Evolutionary conservation across 2,888 invertebrate species (phyloP).

Genomic region (Smittia sp.): DNA sequence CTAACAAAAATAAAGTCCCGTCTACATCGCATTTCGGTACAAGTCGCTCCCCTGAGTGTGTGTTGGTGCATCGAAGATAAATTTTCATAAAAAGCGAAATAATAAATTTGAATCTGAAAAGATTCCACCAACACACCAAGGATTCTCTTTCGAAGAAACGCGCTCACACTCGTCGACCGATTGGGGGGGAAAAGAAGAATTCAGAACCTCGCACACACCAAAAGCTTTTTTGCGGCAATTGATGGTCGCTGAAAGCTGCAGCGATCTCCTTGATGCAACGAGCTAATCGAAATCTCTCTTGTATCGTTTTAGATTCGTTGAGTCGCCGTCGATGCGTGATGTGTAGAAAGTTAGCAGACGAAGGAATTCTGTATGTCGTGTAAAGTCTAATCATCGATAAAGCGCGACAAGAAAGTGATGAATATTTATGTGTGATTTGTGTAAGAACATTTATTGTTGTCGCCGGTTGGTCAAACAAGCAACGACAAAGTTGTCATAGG

Average conservation of each 20-base stretch:
- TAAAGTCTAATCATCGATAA: neutral
- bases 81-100: neutral
- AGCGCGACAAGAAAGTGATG: neutral
- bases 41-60: too few relatives aligned
- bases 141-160: neutral
- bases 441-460: neutral
- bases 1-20: neutral
- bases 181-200: neutral
- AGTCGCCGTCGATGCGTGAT: neutral
- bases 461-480: neutral
- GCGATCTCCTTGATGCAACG: neutral
- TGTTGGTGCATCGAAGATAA: conserved; percentile 2
- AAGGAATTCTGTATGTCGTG: neutral
- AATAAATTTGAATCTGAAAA: conserved; percentile 12
- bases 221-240: neutral
- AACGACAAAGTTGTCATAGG: neutral
- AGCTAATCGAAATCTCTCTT: neutral
- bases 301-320: neutral
- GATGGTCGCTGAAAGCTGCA: neutral
- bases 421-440: neutral
- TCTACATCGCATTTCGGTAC: conserved; percentile 7
- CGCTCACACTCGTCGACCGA: neutral
- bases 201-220: neutral
- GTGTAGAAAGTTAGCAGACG: neutral
- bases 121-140: neutral